phyloP scores from a whole-genome alignment of 2,113 vertebrate species.

The Chamaetylas fuelleborni region DNA sequence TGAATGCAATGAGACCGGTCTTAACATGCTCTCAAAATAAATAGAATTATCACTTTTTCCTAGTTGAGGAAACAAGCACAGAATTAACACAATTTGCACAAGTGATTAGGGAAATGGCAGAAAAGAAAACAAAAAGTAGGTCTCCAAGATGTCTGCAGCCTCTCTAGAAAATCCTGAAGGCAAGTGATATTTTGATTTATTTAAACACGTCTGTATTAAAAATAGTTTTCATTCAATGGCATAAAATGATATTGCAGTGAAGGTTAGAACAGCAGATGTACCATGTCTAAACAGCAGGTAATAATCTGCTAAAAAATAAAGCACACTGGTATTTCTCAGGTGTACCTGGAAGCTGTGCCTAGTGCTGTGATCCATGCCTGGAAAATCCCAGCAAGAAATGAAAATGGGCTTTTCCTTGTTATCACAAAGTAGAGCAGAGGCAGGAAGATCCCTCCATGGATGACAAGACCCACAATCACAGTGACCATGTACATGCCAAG shows the following conservation, averaged over 20 bases:
- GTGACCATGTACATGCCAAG: constrained; percentile 99
- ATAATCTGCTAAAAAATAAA: not conserved
- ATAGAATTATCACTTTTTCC: not conserved
- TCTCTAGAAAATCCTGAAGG: not conserved
- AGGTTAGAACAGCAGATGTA: not conserved
- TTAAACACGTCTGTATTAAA: not conserved
- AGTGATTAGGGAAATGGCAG: not conserved
- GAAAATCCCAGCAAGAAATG: constrained; percentile 96
- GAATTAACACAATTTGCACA: not conserved
- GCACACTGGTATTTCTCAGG: not conserved
- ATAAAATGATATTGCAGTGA: not conserved
- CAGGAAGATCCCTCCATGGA: constrained; percentile 96
- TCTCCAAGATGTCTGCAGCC: not conserved
- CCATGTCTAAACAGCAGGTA: not conserved
- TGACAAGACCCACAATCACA: constrained; percentile 94
- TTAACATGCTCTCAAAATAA: not conserved
- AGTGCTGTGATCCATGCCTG: constrained; percentile 99
- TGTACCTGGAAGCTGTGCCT: constrained; percentile 96
- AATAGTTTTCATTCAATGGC: not conserved
- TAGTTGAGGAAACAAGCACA: not conserved
- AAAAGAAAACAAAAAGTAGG: not conserved
- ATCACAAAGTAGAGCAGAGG: constrained; percentile 94
- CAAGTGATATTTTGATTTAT: not conserved
- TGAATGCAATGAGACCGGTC: not conserved
- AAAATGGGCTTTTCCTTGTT: constrained; percentile 95